These are phyloP conservation scores for Dioctria linearis DNA, from an alignment of 2,888 invertebrate genomes.

Conservation along the genomic window DNA sequence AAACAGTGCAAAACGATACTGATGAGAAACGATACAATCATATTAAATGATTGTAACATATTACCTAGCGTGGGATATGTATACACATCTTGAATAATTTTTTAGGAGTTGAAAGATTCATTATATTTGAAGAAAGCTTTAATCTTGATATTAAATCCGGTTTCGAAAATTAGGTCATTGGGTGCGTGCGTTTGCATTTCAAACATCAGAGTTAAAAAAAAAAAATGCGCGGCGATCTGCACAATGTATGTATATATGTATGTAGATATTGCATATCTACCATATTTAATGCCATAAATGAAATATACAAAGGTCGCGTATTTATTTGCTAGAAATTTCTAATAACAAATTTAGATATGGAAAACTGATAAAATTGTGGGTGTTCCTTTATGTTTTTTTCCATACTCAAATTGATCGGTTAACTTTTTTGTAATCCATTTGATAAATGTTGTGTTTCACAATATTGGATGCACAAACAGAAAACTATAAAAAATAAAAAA, in stretches of 20 bases:
- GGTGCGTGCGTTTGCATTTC: constrained; percentile 24
- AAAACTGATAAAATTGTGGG: constrained; percentile 13
- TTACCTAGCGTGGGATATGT: not conserved
- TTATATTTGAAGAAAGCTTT: not conserved
- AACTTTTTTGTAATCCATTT: not conserved
- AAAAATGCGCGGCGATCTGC: not conserved
- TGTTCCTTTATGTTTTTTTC: not conserved
- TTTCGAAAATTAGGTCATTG: constrained; percentile 20
- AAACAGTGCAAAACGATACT: not conserved
- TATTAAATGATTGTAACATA: not conserved
- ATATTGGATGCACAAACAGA: too few species aligned
- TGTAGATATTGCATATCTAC: not conserved
- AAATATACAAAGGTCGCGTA: constrained; percentile 4
- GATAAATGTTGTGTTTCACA: too few species aligned
- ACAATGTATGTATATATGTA: not conserved
- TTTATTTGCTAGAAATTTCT: not conserved
- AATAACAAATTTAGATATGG: constrained; percentile 4
- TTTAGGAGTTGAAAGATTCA: not conserved
- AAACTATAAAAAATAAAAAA: too few species aligned
- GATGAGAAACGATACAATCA: too few species aligned
- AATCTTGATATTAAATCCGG: constrained; percentile 15
- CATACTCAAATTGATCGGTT: not conserved
- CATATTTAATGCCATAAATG: not conserved
- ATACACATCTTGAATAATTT: not conserved
- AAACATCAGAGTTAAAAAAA: not conserved